These are phyloP conservation scores for Atlantisia rogersi DNA, from an alignment of 2,113 vertebrate species.

Conservation along the genomic window DNA sequence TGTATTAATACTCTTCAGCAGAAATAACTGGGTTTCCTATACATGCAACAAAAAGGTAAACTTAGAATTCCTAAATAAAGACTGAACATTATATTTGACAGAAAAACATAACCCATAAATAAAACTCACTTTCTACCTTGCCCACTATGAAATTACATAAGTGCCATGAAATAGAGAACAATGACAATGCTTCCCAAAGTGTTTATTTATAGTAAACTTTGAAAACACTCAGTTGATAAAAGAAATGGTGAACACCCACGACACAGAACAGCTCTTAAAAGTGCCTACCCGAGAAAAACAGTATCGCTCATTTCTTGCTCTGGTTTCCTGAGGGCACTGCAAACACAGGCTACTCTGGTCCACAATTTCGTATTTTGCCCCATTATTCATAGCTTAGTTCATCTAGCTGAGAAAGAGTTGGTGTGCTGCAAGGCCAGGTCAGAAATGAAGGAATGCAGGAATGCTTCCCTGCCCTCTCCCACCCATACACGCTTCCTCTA, in stretches of 20 bases:
- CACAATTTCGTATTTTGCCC: not conserved
- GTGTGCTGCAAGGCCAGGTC: not conserved
- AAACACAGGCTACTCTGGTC: not conserved
- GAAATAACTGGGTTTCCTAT: not conserved
- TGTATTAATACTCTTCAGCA: not conserved
- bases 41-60: not conserved
- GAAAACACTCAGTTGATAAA: not conserved
- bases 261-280: not conserved
- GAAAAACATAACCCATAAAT: not conserved
- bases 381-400: not conserved
- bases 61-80: not conserved
- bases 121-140: not conserved
- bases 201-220: not conserved
- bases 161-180: not conserved
- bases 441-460: not conserved
- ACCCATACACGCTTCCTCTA: not conserved
- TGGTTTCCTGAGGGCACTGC: not conserved
- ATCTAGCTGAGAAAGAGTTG: not conserved
- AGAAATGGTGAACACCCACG: not conserved
- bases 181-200: not conserved
- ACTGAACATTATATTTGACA: not conserved
- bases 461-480: not conserved
- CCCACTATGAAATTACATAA: not conserved
- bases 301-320: not conserved
- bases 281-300: not conserved